phyloP scores from a whole-genome alignment of 2,113 vertebrate genomes.

The Apeltes quadracus region DNA sequence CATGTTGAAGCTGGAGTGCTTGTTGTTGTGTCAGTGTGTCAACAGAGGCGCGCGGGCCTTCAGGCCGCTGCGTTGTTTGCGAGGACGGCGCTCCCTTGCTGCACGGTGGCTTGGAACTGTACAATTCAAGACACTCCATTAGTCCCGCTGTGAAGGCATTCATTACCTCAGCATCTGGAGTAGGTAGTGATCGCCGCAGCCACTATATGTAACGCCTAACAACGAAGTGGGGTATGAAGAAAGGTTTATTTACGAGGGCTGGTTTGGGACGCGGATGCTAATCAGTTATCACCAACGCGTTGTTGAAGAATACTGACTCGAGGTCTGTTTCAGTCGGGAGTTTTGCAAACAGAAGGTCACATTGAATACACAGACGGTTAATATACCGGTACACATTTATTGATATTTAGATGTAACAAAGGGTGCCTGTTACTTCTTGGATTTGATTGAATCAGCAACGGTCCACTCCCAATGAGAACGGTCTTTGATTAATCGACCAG shows the following conservation, averaged over 20 bases:
- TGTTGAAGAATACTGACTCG: not conserved
- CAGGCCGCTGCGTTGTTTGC: constrained; percentile 41
- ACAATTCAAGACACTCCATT: constrained; percentile 11
- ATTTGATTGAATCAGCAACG: not conserved
- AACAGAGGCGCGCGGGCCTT: constrained; percentile 39
- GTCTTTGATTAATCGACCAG: not conserved
- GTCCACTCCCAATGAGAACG: not conserved
- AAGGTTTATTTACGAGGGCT: constrained; percentile 2
- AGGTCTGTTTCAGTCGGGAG: not conserved
- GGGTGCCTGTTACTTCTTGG: not conserved
- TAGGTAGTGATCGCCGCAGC: not conserved
- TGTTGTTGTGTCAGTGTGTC: constrained; percentile 54
- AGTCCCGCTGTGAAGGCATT: constrained; percentile 18
- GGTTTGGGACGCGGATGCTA: not conserved
- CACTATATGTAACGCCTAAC: not conserved
- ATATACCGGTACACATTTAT: not conserved
- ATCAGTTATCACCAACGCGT: not conserved
- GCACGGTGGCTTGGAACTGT: constrained; percentile 26
- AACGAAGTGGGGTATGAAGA: constrained; percentile 11
- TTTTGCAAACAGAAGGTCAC: constrained; percentile 2
- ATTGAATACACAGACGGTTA: constrained; percentile 10
- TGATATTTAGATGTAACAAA: constrained; percentile 12
- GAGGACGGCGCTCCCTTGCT: constrained; percentile 26
- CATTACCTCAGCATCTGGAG: constrained; percentile 7
- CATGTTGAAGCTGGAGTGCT: constrained; percentile 55